Conservation (phyloP, 2,113 vertebrate species). For the Oreochromis niloticus region DNA sequence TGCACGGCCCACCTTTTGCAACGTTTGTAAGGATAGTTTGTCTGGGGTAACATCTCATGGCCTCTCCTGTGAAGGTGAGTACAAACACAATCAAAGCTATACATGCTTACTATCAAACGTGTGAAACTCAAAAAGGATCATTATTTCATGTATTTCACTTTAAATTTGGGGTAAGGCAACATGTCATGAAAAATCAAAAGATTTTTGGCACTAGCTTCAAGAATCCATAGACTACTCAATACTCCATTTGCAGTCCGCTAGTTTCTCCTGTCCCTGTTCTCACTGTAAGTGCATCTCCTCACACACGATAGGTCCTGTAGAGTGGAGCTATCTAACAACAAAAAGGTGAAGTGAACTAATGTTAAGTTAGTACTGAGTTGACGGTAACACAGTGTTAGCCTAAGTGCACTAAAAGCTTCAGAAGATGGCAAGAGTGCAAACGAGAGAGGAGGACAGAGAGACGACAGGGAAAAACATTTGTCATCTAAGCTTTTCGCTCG, state of each 20-base stretch:
- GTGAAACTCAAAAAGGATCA: neutral
- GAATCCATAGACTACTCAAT: neutral
- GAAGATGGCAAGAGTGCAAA: neutral
- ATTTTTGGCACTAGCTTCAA: neutral
- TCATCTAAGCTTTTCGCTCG: neutral
- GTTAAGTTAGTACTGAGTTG: neutral
- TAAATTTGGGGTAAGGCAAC: neutral
- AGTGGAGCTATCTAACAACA: neutral
- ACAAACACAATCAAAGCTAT: neutral
- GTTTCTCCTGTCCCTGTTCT: neutral
- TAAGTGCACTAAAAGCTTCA: neutral
- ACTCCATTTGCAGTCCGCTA: neutral
- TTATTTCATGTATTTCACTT: neutral
- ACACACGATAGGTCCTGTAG: neutral
- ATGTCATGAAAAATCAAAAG: neutral
- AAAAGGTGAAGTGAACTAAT: neutral
- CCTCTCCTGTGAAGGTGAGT: conserved; percentile 96
- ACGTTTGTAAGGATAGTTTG: conserved; percentile 94
- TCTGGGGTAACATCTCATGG: conserved; percentile 98
- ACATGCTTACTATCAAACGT: neutral
- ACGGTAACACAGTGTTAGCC: neutral
- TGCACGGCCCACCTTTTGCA: conserved; percentile 96
- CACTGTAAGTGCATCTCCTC: neutral
- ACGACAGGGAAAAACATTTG: neutral
- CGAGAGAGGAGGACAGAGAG: neutral